Percentiles rank a stretch among this genome's conserved stretches.
Conservation (phyloP, 2,797 vertebrate species). For the Protosalanx chinensis region DNA sequence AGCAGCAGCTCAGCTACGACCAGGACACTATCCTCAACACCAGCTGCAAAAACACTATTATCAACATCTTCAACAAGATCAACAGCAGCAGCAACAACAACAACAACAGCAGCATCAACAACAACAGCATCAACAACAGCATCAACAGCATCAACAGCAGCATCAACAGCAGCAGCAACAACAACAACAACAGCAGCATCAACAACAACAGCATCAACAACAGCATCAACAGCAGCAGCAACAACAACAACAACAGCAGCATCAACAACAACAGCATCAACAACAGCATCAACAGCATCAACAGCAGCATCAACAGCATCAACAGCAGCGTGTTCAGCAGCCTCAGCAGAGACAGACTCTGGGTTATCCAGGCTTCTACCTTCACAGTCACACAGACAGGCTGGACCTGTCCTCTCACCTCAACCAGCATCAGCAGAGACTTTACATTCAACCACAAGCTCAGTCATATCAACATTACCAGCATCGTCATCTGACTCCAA, state of each 20-base stretch:
- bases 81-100: neutral
- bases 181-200: neutral
- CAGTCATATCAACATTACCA: slow-evolving; percentile 40
- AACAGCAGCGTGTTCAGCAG: neutral
- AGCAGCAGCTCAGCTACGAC: neutral
- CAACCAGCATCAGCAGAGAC: neutral
- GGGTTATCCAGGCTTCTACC: slow-evolving; percentile 10
- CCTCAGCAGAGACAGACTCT: neutral
- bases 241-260: neutral
- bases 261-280: neutral
- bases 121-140: neutral
- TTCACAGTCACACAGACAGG: slow-evolving; percentile 8
- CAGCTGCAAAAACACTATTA: neutral
- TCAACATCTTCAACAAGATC: neutral
- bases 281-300: neutral
- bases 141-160: neutral
- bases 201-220: neutral
- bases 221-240: neutral
- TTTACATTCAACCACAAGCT: slow-evolving; percentile 26
- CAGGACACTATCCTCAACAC: neutral
- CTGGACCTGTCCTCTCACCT: slow-evolving; percentile 13
- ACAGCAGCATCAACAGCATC: slow-evolving; percentile 7
- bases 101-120: neutral
- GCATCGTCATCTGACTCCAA: slow-evolving; percentile 27
- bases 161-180: slow-evolving; percentile 8